Evolutionary conservation across 2,888 invertebrate genomes (phyloP).

Genomic region (Drosophila stalkeri): DNA sequence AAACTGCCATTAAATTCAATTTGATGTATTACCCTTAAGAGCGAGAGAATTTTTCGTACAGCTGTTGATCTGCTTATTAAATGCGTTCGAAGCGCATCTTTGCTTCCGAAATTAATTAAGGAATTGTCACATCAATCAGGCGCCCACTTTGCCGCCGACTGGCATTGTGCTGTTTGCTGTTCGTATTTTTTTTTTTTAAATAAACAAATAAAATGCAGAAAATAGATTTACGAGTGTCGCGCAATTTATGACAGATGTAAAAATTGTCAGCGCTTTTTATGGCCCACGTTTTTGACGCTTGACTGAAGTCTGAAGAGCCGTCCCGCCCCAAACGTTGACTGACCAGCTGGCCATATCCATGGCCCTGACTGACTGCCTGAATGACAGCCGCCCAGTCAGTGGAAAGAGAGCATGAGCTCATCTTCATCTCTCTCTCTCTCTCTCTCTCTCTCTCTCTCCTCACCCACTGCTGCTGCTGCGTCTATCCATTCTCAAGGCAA

Average conservation of each 20-base stretch:
- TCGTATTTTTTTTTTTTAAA: conserved; percentile 50
- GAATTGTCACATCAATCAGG: conserved; percentile 82
- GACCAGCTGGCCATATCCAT: conserved; percentile 64
- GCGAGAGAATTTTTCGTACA: background rate
- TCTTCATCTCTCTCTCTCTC: background rate
- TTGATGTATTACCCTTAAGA: conserved; percentile 67
- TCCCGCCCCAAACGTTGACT: conserved; percentile 19
- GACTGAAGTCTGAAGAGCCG: conserved; percentile 49
- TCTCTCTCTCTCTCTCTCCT: too few relatives aligned
- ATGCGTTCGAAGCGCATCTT: conserved; percentile 34
- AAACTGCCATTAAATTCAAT: conserved; percentile 62
- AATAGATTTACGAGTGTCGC: conserved; percentile 75
- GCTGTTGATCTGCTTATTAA: conserved; percentile 65
- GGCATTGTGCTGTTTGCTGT: conserved; percentile 14
- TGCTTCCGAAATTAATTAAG: conserved; percentile 75
- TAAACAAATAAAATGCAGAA: conserved; percentile 80
- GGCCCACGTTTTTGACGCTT: conserved; percentile 57
- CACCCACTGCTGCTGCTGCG: background rate
- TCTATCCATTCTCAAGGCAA: conserved; percentile 12
- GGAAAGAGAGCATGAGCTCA: background rate
- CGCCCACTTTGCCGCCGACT: conserved; percentile 67
- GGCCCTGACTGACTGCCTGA: conserved; percentile 38
- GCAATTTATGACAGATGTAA: conserved; percentile 78
- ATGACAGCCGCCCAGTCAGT: conserved; percentile 1
- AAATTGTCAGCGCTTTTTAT: conserved; percentile 72